A percentile compares a stretch with the other conserved stretches of the same genome.
phyloP scores from a whole-genome alignment of 92 coral and sea anemone genomes.

The Hydrozoanthus gracilis region DNA sequence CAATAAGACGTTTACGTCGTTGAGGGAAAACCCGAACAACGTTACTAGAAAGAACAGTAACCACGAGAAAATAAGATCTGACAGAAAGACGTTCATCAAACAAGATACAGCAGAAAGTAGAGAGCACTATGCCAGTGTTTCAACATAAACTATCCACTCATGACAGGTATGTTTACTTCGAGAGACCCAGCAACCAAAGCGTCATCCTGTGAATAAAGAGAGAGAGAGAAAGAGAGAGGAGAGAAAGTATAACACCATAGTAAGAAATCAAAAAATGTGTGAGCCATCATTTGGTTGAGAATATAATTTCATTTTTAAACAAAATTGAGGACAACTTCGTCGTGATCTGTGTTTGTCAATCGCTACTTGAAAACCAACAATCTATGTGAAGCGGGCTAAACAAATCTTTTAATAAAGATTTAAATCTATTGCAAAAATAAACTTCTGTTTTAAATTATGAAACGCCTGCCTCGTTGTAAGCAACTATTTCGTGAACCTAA shows the following conservation, averaged over 20 bases:
- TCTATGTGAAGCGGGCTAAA: too few species aligned
- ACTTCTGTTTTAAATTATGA: too few species aligned
- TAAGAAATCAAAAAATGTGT: neutral
- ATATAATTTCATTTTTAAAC: neutral
- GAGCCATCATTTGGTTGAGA: neutral
- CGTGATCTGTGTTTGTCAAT: neutral
- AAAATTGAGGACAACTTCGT: neutral
- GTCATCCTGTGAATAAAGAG: slow-evolving; percentile 12
- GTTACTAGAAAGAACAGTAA: neutral
- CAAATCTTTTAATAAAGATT: too few species aligned
- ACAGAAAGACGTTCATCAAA: neutral
- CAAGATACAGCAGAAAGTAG: neutral
- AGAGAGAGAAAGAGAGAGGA: neutral
- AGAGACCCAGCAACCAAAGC: neutral
- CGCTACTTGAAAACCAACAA: neutral
- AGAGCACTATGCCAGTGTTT: neutral
- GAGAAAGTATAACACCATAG: neutral
- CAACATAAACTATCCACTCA: slow-evolving; percentile 3
- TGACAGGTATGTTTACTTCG: neutral
- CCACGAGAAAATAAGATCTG: neutral
- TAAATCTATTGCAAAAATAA: too few species aligned
- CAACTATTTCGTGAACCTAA: too few species aligned
- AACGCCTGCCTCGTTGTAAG: too few species aligned
- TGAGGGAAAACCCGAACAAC: neutral
- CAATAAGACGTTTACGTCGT: neutral